Evolutionary conservation across 2,797 vertebrate genomes (phyloP), one percentile per base, ranked within the genome.

Genomic region (Phaenicophaeus curvirostris): DNA sequence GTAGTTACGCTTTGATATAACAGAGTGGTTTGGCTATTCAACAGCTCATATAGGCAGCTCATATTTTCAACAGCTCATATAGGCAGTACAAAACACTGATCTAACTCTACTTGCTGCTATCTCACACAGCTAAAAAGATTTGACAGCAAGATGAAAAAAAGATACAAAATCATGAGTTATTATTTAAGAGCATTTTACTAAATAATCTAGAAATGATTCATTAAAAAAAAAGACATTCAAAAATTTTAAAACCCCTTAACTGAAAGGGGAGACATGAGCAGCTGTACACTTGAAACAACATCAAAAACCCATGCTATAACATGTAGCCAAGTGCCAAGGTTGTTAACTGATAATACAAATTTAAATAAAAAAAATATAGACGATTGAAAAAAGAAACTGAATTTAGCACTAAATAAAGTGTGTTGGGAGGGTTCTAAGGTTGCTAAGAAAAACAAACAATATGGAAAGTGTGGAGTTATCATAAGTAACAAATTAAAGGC

Each of bases 61-160:
- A n/a, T n/a, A n/a, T n/a, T n/a, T 50, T 84, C 42, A 86, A 8
- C 46, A 72, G 44, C 37, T 67, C 33, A 85, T 85, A 51, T 4
- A 37, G 33, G 39, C 20, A 57, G 23, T 19, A 27, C 67, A 85
- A 88, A 76, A 35, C 91, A 58, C 76, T 73, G 30, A 84, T 63
- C 46, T 58, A 41, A 54, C 73, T 66, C 51, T 33, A 23, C 18
- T 44, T 71, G 74, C 80, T 89, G 67, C 13, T 41, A 27, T 69
- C 84, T 84, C 76, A 81, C n/a, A 53, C 48, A 59, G n/a, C 31
- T 63, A 54, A 73, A 83, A 88, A n/a, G 65, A 67, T 41, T 69
- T 90, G n/a, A 68, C 46, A 65, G 17, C 2, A 10, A 86, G 19
- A 55, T 13, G 10, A 48, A 61, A 68, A 81, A 85, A 31, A 44